These are phyloP conservation scores for Drosophila auraria DNA, from an alignment of 1,140 invertebrate species.

Conservation along the genomic window DNA sequence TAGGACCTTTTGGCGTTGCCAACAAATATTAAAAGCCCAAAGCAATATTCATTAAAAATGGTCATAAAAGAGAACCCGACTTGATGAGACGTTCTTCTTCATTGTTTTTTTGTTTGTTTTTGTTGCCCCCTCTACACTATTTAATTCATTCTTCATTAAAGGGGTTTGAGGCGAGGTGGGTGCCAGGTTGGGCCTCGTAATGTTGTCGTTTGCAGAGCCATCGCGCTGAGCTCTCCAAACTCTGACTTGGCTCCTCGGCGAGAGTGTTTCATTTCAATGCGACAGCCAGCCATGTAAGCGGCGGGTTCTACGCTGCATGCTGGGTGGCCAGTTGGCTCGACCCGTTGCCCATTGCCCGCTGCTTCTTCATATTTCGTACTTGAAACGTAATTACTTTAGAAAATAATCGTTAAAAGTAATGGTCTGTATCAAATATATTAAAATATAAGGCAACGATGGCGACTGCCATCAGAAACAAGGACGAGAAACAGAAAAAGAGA, in stretches of 20 bases:
- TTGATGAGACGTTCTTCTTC: slow-evolving; percentile 38
- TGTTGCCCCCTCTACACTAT: slow-evolving; percentile 22
- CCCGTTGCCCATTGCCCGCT: slow-evolving; percentile 29
- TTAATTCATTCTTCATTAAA: slow-evolving; percentile 66
- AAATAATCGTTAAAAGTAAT: slow-evolving; percentile 85
- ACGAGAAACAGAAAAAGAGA: slow-evolving; percentile 27
- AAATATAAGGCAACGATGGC: slow-evolving; percentile 77
- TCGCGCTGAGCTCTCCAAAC: slow-evolving; percentile 47
- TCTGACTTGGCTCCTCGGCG: slow-evolving; percentile 40
- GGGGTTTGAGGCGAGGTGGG: slow-evolving; percentile 26
- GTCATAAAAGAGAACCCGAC: slow-evolving; percentile 63
- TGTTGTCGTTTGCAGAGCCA: slow-evolving; percentile 61
- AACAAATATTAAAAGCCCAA: slow-evolving; percentile 75
- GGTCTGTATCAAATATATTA: slow-evolving; percentile 85
- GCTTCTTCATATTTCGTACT: slow-evolving; percentile 84
- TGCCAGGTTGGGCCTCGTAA: slow-evolving; percentile 57
- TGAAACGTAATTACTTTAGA: slow-evolving; percentile 85
- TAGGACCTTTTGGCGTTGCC: slow-evolving; percentile 7
- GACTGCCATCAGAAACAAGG: slow-evolving; percentile 49
- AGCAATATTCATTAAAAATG: slow-evolving; percentile 78
- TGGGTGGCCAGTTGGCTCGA: slow-evolving; percentile 4
- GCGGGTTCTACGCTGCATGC: slow-evolving; percentile 12
- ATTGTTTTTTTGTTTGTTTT: slow-evolving; percentile 15
- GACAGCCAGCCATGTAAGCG: slow-evolving; percentile 62
- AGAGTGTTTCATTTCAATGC: slow-evolving; percentile 81